Conservation (phyloP, 35 echinoderm and acorn worm genomes). For the Apostichopus parvimensis region DNA sequence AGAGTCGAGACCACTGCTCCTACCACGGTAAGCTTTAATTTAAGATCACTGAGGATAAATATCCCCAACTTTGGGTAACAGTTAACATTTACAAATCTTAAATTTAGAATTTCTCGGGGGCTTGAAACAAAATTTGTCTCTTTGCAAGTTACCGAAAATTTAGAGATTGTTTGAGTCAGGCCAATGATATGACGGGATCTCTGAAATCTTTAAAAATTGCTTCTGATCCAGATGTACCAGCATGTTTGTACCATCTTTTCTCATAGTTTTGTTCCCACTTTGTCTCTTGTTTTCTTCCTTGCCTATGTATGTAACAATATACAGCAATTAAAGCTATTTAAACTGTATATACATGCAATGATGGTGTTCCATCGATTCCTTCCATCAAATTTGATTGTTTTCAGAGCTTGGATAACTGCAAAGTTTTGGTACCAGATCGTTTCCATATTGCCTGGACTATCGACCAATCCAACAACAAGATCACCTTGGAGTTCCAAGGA, state of each 20-base stretch:
- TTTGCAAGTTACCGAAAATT: too few species aligned
- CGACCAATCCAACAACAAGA: slow-evolving; percentile 46
- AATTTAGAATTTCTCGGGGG: too few species aligned
- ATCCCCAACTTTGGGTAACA: neutral
- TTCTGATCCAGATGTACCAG: too few species aligned
- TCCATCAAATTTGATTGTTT: neutral
- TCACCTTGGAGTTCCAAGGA: slow-evolving; percentile 62
- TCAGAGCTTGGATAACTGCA: slow-evolving; percentile 66
- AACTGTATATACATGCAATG: neutral
- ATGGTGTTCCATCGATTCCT: neutral
- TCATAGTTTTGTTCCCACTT: too few species aligned
- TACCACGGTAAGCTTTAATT: neutral
- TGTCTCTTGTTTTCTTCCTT: too few species aligned
- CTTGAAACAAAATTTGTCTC: too few species aligned
- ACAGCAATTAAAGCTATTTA: neutral
- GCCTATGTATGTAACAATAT: neutral
- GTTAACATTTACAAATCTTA: too few species aligned
- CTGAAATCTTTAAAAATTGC: too few species aligned
- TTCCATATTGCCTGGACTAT: slow-evolving; percentile 84
- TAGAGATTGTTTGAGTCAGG: too few species aligned
- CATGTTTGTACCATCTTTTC: too few species aligned
- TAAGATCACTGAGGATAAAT: neutral
- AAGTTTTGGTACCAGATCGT: slow-evolving; percentile 58
- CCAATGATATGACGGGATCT: too few species aligned
- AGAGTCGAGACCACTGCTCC: neutral